Evolutionary conservation across 2,113 vertebrate species (phyloP).

Genomic region (Hiodon alosoides): DNA sequence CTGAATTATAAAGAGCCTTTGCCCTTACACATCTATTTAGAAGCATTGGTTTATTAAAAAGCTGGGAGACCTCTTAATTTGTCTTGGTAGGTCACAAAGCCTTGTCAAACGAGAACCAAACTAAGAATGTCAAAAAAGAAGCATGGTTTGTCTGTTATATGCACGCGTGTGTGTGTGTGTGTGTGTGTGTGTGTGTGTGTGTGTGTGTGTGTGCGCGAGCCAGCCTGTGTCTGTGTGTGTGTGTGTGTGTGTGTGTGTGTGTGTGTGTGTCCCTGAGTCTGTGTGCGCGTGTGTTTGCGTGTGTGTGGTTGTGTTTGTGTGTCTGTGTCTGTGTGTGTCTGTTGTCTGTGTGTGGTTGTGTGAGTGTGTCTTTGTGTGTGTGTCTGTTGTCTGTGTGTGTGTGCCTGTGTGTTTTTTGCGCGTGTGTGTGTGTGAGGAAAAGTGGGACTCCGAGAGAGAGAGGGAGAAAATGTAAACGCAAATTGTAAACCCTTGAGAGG

Average conservation of each 20-base stretch:
- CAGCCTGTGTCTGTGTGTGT: background rate
- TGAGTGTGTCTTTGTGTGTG: too few species aligned
- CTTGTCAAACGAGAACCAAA: conserved; percentile 25
- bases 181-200: conserved; percentile 1
- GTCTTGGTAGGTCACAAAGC: conserved; percentile 35
- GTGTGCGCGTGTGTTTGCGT: background rate
- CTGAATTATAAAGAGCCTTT: conserved; percentile 40
- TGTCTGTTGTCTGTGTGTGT: too few species aligned
- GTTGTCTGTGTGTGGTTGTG: background rate
- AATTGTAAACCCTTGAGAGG: conserved; percentile 28
- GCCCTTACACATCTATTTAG: conserved; percentile 37
- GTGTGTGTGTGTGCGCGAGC: background rate
- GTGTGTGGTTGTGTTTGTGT: background rate
- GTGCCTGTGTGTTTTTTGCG: background rate
- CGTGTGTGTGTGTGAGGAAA: background rate
- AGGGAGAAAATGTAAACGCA: conserved; percentile 15
- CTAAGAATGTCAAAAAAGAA: conserved; percentile 26
- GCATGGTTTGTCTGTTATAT: background rate
- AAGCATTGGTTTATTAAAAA: conserved; percentile 36
- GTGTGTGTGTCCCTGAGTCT: background rate
- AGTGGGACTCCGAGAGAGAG: background rate
- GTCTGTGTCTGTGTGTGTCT: background rate
- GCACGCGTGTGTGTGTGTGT: background rate
- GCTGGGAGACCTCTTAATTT: conserved; percentile 29
- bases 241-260: background rate